Percentiles rank a stretch among this genome's conserved stretches.
These are phyloP conservation scores for Tragulus kanchil DNA, from an alignment of 2,113 vertebrate species.

Conservation along the genomic window DNA sequence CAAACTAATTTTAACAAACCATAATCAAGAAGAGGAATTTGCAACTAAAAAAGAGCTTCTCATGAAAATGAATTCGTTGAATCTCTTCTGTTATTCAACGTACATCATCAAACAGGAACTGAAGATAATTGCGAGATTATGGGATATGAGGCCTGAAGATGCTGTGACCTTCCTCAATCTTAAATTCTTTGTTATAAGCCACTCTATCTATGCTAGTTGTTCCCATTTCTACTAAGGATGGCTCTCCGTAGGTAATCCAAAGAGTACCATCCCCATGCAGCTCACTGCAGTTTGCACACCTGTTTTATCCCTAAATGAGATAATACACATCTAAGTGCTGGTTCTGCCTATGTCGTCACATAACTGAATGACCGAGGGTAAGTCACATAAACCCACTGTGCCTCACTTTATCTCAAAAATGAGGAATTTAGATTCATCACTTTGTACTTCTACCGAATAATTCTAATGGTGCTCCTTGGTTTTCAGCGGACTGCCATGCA, in stretches of 20 bases:
- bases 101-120: not conserved
- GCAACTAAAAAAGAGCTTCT: slow-evolving; percentile 2
- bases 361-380: not conserved
- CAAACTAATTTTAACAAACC: slow-evolving; percentile 42
- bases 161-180: not conserved
- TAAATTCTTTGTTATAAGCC: not conserved
- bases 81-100: not conserved
- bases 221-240: not conserved
- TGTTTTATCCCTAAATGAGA: not conserved
- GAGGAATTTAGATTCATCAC: not conserved
- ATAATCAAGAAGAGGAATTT: slow-evolving; percentile 24
- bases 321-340: not conserved
- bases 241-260: not conserved
- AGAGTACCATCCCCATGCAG: not conserved
- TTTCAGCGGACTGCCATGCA: not conserved
- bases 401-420: not conserved
- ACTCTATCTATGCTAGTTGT: not conserved
- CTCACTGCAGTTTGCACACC: not conserved
- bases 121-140: not conserved
- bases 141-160: not conserved
- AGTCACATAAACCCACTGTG: not conserved
- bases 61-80: slow-evolving; percentile 12
- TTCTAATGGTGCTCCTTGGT: not conserved
- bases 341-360: not conserved
- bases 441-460: not conserved